Conservation (phyloP, 2,797 vertebrate species). For the Menidia menidia region DNA sequence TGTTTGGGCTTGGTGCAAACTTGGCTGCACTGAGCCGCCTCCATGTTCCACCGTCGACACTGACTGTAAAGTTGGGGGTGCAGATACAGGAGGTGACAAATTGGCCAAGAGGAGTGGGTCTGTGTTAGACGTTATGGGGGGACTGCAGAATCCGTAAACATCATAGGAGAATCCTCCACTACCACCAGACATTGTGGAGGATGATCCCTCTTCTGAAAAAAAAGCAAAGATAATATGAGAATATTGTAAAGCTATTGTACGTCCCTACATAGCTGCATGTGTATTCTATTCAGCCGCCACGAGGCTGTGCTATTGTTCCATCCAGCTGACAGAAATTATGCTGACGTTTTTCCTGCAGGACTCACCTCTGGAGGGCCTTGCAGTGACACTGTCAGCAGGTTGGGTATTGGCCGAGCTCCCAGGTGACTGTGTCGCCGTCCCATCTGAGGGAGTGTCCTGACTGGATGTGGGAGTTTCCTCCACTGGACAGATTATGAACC, state of each 20-base stretch:
- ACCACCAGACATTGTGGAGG: conserved; percentile 82
- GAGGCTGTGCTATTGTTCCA: conserved; percentile 24
- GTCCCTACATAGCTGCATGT: not conserved
- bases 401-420: conserved; percentile 72
- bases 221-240: not conserved
- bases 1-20: conserved; percentile 61
- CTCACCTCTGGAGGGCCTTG: conserved; percentile 80
- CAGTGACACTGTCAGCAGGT: conserved; percentile 69
- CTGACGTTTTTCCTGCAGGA: conserved; percentile 20
- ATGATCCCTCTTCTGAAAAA: conserved; percentile 78
- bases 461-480: conserved; percentile 87
- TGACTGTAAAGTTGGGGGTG: conserved; percentile 66
- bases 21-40: conserved; percentile 46
- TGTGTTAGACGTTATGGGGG: conserved; percentile 79
- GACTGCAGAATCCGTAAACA: conserved; percentile 80
- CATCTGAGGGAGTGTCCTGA: conserved; percentile 84
- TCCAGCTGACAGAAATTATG: conserved; percentile 3
- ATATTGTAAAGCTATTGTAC: not conserved
- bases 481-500: conserved; percentile 99
- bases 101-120: conserved; percentile 79
- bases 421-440: conserved; percentile 67
- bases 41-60: conserved; percentile 58
- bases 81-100: conserved; percentile 74
- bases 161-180: conserved; percentile 81
- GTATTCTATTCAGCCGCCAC: conserved; percentile 30